phyloP scores from a whole-genome alignment of 2,113 vertebrate genomes.

The Peromyscus leucopus region DNA sequence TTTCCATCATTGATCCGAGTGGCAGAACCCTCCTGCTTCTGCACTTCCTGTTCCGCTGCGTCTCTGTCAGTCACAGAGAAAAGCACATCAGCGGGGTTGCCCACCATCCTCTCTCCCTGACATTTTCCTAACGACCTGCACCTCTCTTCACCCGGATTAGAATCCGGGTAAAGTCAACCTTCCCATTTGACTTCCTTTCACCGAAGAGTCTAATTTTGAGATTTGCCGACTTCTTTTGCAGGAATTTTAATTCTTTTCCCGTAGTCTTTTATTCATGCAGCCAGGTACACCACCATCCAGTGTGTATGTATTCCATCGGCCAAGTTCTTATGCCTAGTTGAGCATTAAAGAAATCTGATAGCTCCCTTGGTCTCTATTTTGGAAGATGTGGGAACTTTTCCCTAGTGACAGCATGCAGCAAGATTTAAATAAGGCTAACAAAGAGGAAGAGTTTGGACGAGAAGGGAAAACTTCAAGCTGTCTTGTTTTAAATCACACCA shows the following conservation, averaged over 20 bases:
- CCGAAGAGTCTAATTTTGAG: neutral
- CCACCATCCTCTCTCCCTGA: neutral
- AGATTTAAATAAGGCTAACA: conserved; percentile 66
- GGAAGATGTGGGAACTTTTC: conserved; percentile 78
- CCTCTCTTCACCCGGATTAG: neutral
- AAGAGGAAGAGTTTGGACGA: conserved; percentile 60
- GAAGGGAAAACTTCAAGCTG: neutral
- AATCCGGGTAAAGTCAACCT: neutral
- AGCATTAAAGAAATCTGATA: conserved; percentile 80
- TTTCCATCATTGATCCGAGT: conserved; percentile 52
- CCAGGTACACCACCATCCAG: neutral
- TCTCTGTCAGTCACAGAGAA: conserved; percentile 21
- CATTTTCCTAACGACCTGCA: neutral
- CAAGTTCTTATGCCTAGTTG: conserved; percentile 70
- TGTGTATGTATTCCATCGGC: neutral
- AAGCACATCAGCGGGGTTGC: conserved; percentile 1
- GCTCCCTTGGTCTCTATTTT: conserved; percentile 83
- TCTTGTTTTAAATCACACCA: neutral
- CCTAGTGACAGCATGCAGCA: conserved; percentile 75
- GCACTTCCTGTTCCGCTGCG: conserved; percentile 17
- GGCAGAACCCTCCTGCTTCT: conserved; percentile 58
- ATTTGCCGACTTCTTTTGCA: conserved; percentile 8
- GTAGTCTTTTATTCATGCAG: neutral
- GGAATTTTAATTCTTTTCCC: neutral
- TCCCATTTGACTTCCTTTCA: conserved; percentile 33